These are phyloP conservation scores for Drosophila macrospina DNA, from an alignment of 2,888 invertebrate genomes.

Conservation along the genomic window DNA sequence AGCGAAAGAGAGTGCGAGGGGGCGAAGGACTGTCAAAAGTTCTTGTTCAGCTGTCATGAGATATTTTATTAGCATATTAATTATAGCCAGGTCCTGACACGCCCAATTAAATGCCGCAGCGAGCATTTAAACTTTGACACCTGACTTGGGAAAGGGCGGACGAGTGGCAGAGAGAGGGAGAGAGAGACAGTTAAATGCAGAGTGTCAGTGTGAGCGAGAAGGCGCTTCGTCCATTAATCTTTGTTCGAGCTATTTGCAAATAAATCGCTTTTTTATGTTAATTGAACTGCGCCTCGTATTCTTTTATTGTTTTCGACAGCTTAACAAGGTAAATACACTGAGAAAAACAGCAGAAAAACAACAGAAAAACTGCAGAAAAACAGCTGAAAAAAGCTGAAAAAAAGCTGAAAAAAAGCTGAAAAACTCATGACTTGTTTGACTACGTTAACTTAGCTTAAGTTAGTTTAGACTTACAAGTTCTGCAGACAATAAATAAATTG, in stretches of 20 bases:
- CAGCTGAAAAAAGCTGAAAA: slow-evolving; percentile 7
- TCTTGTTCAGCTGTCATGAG: slow-evolving; percentile 62
- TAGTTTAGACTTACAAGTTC: background rate
- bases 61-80: slow-evolving; percentile 67
- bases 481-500: too few species aligned
- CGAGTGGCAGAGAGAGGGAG: background rate
- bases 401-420: background rate
- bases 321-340: slow-evolving; percentile 26
- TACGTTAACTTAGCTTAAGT: background rate
- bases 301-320: slow-evolving; percentile 60
- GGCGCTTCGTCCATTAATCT: slow-evolving; percentile 61
- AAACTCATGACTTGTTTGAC: slow-evolving; percentile 4
- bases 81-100: slow-evolving; percentile 49
- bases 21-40: slow-evolving; percentile 44
- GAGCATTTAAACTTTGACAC: slow-evolving; percentile 56
- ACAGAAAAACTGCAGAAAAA: background rate
- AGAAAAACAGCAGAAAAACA: background rate
- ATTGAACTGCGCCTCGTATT: slow-evolving; percentile 75
- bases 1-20: background rate
- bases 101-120: slow-evolving; percentile 48
- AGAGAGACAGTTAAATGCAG: background rate
- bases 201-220: background rate
- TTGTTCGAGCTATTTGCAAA: slow-evolving; percentile 59
- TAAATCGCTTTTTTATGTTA: slow-evolving; percentile 84
- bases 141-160: slow-evolving; percentile 31